Evolutionary conservation across 2,797 vertebrate genomes (phyloP), one percentile per base, ranked within the genome.

Genomic region (Melanotaenia parkinsoni): DNA sequence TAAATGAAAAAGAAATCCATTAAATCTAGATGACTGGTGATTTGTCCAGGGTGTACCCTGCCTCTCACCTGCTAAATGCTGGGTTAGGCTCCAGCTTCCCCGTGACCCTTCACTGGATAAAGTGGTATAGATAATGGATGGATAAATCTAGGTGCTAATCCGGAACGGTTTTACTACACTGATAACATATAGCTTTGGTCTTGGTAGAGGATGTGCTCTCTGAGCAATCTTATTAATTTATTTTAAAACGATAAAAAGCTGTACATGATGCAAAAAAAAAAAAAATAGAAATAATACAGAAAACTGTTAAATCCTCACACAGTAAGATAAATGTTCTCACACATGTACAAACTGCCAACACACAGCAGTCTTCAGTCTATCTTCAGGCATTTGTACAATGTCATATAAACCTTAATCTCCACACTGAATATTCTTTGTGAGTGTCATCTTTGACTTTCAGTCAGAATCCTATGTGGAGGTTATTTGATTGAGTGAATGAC

Each of bases 371-470:
- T 78, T 66, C 35, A 70, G 51, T 82, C 77, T 82, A 54, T 76
- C 79, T 67, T 69, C 22, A 72, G 57, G 82, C 76, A 40, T 80
- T 83, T 75, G 69, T 72, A 83, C 77, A 79, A 81, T 81, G 84
- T 87, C 81, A 82, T 10, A 64, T 14, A 69, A 83, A 70, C 86
- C 84, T 89, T 88, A 72, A 88, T 86, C 81, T 76, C 81, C 67
- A 28, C 75, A 76, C 77, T 67, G 72, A 75, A 78, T 87, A 83
- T 86, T 87, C 89, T 81, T 74, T 76, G 71, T 80, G 76, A 82
- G 80, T 80, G 76, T 80, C 68, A 68, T 81, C 63, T 40, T 35
- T 16, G 58, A 73, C 85, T 84, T 82, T 71, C 61, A 65, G 70
- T 76, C 83, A 77, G 63, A 32, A 67, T 73, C 16, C 61, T 70